Evolutionary conservation across 2,113 vertebrate species (phyloP), one percentile per base, ranked within the genome.

Genomic region (Ictidomys tridecemlineatus): DNA sequence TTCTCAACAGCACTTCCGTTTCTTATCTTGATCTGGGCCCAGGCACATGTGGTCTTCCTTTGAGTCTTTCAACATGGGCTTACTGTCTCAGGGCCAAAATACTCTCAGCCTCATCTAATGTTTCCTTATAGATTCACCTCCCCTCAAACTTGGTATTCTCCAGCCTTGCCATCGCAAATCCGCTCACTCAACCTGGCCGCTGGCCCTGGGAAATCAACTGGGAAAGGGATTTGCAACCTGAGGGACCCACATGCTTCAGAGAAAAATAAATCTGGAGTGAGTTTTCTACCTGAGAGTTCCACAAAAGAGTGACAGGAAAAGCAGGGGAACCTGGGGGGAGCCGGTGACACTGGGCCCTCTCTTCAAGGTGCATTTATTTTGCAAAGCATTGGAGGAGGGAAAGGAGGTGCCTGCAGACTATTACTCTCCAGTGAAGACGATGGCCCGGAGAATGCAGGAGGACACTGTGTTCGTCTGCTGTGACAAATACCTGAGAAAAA

Each of bases 21-120:
- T 85, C 89, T 97, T 97, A 96, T 98, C 97, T 96, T 86, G 79
- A 97, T 90, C 28, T 70, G 83, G 83, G 94, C 70, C 24, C 51
- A 93, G 56, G 88, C 87, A 94, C 26, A 37, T 30, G 16, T 0
- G 30, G 48, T 79, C 79, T 79, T 72, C 5, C 9, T 80, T 32
- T 42, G 85, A 98, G 85, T 70, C 93, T 97, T 97, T 89, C 86
- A 79, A 63, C 53, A 67, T 91, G 87, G n/a, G 18, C 74, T 88
- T 82, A 26, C 70, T 95, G 97, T 97, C 58, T 74, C 26, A 79
- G 78, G 13, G 39, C 85, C 96, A 97, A 88, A 92, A 96, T 37
- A 80, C 79, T 91, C 94, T 90, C 70, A n/a, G 37, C 92, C 32
- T 93, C 76, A 67, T 88, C 70, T 80, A 96, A 98, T 96, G 84